Conservation (phyloP, 2,797 vertebrate genomes). For the Vireo griseus region DNA sequence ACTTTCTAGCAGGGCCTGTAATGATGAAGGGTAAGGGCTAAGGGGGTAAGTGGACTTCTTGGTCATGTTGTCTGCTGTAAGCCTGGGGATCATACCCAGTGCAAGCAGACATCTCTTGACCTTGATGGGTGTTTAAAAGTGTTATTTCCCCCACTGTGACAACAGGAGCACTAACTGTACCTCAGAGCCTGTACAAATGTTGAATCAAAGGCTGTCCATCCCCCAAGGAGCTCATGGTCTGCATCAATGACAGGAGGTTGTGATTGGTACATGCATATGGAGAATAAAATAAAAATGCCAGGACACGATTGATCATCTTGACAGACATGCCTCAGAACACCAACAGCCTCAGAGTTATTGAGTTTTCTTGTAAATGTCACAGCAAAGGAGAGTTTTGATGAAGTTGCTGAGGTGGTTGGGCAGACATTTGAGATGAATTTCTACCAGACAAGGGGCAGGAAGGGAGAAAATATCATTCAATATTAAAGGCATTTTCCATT, state of each 20-base stretch:
- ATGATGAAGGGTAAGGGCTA: background rate
- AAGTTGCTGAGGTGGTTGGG: background rate
- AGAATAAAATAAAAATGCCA: background rate
- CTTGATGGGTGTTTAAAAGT: background rate
- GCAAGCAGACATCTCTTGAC: background rate
- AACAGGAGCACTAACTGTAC: background rate
- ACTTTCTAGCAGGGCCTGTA: background rate
- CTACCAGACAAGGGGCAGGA: background rate
- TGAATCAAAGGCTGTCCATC: background rate
- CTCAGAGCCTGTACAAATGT: background rate
- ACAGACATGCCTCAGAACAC: background rate
- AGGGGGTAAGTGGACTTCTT: background rate
- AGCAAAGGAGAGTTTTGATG: background rate
- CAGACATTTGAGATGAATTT: background rate
- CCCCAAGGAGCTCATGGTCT: background rate
- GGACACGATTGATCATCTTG: background rate
- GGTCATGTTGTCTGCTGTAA: background rate
- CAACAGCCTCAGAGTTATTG: background rate
- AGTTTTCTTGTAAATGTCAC: constrained; percentile 9
- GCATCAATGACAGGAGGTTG: background rate
- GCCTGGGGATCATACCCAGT: background rate
- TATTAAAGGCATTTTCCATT: background rate
- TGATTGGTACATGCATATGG: background rate
- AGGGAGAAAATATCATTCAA: background rate
- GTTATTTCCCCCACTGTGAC: background rate